Conservation (phyloP, 1,140 invertebrate genomes). For the Aphis craccivora region DNA sequence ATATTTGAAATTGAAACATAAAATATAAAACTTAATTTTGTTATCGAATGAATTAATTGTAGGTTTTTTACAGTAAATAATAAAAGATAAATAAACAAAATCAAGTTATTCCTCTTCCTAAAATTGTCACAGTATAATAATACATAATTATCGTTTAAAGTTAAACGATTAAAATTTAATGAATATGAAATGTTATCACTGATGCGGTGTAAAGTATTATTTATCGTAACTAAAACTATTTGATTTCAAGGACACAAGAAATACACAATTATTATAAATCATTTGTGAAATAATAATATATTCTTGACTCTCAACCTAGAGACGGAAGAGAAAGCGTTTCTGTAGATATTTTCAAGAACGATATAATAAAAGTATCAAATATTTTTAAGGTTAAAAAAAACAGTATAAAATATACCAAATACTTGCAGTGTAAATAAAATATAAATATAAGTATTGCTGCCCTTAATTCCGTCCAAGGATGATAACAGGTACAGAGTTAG, state of each 20-base stretch:
- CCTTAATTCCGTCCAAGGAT: background rate
- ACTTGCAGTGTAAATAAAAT: background rate
- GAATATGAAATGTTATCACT: background rate
- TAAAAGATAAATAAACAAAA: background rate
- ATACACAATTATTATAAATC: background rate
- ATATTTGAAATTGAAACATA: too few species aligned
- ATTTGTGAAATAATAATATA: constrained; percentile 14
- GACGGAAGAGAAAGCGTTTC: background rate
- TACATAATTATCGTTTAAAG: background rate
- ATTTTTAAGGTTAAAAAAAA: background rate
- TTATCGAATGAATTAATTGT: background rate
- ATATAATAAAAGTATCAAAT: background rate
- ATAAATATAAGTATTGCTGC: background rate
- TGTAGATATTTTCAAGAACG: background rate
- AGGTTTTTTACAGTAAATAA: background rate
- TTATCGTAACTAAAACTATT: background rate
- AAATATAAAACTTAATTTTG: background rate
- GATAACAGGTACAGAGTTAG: background rate
- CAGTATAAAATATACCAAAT: background rate
- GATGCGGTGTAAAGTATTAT: background rate
- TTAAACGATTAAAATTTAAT: background rate
- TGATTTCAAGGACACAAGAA: background rate
- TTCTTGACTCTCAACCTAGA: background rate
- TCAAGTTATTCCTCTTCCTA: background rate
- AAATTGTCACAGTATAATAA: background rate